Evolutionary conservation across 2,888 invertebrate species (phyloP).

Genomic region (Myopa tessellatipennis): DNA sequence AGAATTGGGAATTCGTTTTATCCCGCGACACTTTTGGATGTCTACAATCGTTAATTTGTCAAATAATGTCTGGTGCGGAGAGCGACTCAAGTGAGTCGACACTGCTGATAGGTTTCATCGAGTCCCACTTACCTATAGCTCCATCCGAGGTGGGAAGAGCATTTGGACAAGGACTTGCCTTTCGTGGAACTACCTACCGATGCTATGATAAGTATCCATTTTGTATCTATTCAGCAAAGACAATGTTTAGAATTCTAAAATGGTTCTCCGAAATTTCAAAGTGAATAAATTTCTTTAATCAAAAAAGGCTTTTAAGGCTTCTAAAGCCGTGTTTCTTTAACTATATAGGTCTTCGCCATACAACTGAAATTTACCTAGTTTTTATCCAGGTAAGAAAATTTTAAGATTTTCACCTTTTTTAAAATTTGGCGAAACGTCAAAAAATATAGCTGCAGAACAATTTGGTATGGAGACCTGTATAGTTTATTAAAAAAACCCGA

Average conservation of each 20-base stretch:
- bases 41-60: constrained; percentile 65
- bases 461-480: too few species aligned
- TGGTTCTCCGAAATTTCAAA: constrained; percentile 57
- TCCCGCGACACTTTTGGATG: constrained; percentile 65
- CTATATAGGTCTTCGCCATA: too few species aligned
- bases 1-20: constrained; percentile 65
- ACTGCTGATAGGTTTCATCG: constrained; percentile 58
- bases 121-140: constrained; percentile 58
- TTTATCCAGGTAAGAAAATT: too few species aligned
- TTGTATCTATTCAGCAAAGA: constrained; percentile 66
- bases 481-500: too few species aligned
- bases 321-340: too few species aligned
- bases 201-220: constrained; percentile 65
- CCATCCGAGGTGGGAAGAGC: constrained; percentile 63
- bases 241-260: constrained; percentile 64
- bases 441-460: too few species aligned
- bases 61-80: constrained; percentile 65
- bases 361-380: too few species aligned
- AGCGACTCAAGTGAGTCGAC: constrained; percentile 58
- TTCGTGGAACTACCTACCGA: constrained; percentile 54
- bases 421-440: too few species aligned
- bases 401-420: too few species aligned
- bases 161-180: constrained; percentile 61
- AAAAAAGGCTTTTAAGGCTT: too few species aligned
- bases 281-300: too few species aligned